These are phyloP conservation scores for Leptopilina boulardi DNA, from an alignment of 1,140 invertebrate genomes.

Conservation along the genomic window DNA sequence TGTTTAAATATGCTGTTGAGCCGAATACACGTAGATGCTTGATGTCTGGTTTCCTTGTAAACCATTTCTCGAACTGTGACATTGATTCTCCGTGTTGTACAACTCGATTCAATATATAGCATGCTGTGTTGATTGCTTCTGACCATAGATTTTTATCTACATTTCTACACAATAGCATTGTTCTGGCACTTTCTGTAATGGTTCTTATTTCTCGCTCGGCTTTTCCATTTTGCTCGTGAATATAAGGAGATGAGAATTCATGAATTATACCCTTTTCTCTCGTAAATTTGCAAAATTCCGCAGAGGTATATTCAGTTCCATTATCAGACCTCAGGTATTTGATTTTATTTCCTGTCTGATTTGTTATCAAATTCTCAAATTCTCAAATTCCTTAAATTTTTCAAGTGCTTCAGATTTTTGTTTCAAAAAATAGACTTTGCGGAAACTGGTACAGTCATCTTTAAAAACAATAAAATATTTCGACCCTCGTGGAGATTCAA, in stretches of 20 bases:
- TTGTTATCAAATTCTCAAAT: not conserved
- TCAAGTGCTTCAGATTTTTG: not conserved
- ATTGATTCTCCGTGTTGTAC: not conserved
- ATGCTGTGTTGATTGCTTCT: slow-evolving; percentile 68
- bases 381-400: not conserved
- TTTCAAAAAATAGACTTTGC: not conserved
- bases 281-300: not conserved
- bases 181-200: slow-evolving; percentile 58
- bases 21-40: too few relatives aligned
- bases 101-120: slow-evolving; percentile 46
- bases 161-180: slow-evolving; percentile 62
- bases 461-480: not conserved
- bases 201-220: too few relatives aligned
- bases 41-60: too few relatives aligned
- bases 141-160: slow-evolving; percentile 67
- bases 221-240: too few relatives aligned
- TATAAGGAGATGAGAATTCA: too few relatives aligned
- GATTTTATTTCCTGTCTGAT: slow-evolving; percentile 1
- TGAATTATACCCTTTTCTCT: not conserved
- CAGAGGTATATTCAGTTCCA: slow-evolving; percentile 4
- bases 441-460: not conserved
- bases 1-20: too few relatives aligned
- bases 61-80: not conserved
- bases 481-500: not conserved
- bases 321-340: not conserved